Conservation (phyloP, 1,140 invertebrate genomes). For the Drosophila lowei region DNA sequence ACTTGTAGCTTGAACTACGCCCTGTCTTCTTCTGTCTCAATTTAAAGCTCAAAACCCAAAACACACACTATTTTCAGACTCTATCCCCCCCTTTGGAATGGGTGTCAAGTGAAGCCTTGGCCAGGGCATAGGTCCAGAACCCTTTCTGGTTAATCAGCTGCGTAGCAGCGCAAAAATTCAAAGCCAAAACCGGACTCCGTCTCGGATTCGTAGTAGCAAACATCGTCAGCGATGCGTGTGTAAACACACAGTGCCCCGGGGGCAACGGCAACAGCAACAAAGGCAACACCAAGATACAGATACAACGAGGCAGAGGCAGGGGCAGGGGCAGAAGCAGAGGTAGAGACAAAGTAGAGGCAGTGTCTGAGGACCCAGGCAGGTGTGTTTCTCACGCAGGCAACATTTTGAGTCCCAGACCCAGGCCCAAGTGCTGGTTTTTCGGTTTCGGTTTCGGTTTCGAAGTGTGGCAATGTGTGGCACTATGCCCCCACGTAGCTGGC, state of each 20-base stretch:
- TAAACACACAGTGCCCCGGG: conserved; percentile 50
- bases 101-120: conserved; percentile 56
- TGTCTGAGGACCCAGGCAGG: conserved; percentile 41
- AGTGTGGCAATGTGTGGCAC: conserved; percentile 70
- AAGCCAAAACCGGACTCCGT: conserved; percentile 27
- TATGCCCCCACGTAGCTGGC: conserved; percentile 13
- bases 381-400: conserved; percentile 76
- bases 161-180: conserved; percentile 38
- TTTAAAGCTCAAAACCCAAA: background rate
- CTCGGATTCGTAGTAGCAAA: conserved; percentile 6
- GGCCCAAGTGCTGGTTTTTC: conserved; percentile 15
- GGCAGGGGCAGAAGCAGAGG: background rate
- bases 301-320: background rate
- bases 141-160: conserved; percentile 43
- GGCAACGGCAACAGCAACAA: conserved; percentile 1
- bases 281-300: too few species aligned
- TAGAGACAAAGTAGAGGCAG: background rate
- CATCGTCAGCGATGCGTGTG: conserved; percentile 63
- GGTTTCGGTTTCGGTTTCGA: conserved; percentile 67
- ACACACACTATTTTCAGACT: background rate
- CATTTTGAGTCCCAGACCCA: conserved; percentile 14
- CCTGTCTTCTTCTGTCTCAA: too few species aligned
- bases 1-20: conserved; percentile 5
- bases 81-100: conserved; percentile 3
- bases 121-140: conserved; percentile 23